Base-by-base conservation (phyloP, 2,888 invertebrate species). In the Thereva unica region DNA sequence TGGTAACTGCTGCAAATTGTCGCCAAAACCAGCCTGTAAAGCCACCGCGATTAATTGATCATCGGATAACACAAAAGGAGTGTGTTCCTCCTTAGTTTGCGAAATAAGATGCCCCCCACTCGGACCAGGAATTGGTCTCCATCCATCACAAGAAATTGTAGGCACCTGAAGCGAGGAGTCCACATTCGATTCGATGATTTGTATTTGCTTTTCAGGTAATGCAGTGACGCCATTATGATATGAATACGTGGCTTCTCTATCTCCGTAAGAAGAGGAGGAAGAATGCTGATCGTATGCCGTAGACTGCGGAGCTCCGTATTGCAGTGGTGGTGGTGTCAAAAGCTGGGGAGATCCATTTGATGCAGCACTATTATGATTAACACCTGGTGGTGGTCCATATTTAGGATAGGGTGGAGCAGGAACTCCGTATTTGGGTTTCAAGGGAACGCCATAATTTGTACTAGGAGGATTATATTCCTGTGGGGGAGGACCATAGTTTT, bases 91-190 rank as follows among this genome's bases (percentile, higher is more conserved):
- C 23, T 23, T 23, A 23, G 23, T 23, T 23, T 23, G 23, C 2
- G 23, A 23, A 23, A 23, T 23, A 37, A 75, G 69, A 55, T 67
- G 67, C 0, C 78, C 80, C 0, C 78, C 80, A 4, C 73, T 77
- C 1, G 89, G 85, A 0, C 91, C 91, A 6, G 91, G 88, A 68
- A 93, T 92, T 23, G 93, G 93, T 75, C 89, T 90, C 93, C 93
- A 93, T 37, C 93, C 93, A 72, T 93, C 93, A 74, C 92, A 92
- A 61, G 73, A 72, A 2, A 80, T 78, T 0, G 78, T 78, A 57
- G 77, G 78, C 1, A 76, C 76, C 67, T 76, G 77, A 23, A 23
- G 23, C 23, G 23, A 23, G 23, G 23, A 2, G 77, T 77, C 3
- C 78, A 77, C 7, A 74, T 42, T 42, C 9, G 42, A 2, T 42